These are phyloP conservation scores for western clawed frog (Xenopus tropicalis) DNA, from an alignment of 2,113 vertebrate genomes.

Conservation along the genomic window UCB_Xtro_10.0 CM004447.2:162772001-162772500, in stretches of 20 bases:
- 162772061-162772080: too few relatives aligned
- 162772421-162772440: slow-evolving; percentile 25
- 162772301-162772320: slow-evolving; percentile 14
- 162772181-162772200: too few relatives aligned
- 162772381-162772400: slow-evolving; percentile 10
- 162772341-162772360: slow-evolving; percentile 12
- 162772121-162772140: too few relatives aligned
- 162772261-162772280: slow-evolving; percentile 18
- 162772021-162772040: slow-evolving; percentile 73
- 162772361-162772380: neutral
- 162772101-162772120: too few relatives aligned
- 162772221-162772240: too few relatives aligned
- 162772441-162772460: slow-evolving; percentile 26
- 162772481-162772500: slow-evolving; percentile 31
- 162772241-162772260: slow-evolving; percentile 20
- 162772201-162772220: too few relatives aligned
- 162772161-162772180: too few relatives aligned
- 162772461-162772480: neutral
- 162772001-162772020: slow-evolving; percentile 72
- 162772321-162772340: neutral
- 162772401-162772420: slow-evolving; percentile 9
- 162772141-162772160: too few relatives aligned
- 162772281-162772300: slow-evolving; percentile 21
- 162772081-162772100: too few relatives aligned
- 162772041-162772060: slow-evolving; percentile 73